Conservation (phyloP, 2,797 vertebrate genomes). For the Pseudopleuronectes americanus region DNA sequence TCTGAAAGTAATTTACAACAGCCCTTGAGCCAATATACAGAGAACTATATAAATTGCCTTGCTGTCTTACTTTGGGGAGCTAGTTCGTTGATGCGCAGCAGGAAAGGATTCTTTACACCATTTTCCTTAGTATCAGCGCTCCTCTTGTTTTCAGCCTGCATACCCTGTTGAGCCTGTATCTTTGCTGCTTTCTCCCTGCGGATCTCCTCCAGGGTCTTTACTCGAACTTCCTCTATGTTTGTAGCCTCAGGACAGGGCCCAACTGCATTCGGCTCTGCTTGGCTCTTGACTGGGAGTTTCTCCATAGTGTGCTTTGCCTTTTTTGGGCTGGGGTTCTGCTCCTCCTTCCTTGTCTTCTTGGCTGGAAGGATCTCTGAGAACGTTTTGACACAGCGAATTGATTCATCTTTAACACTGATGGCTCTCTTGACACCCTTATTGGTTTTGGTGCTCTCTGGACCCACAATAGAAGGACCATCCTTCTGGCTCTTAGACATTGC, state of each 20-base stretch:
- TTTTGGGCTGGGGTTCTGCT: slow-evolving; percentile 25
- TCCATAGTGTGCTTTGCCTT: slow-evolving; percentile 26
- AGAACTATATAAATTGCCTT: neutral
- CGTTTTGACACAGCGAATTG: slow-evolving; percentile 72
- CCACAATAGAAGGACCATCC: slow-evolving; percentile 10
- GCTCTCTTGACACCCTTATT: slow-evolving; percentile 57
- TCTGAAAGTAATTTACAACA: neutral
- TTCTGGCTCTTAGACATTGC: slow-evolving; percentile 70
- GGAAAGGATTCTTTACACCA: slow-evolving; percentile 48
- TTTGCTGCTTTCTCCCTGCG: slow-evolving; percentile 90
- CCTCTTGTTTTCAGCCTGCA: slow-evolving; percentile 36
- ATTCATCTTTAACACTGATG: slow-evolving; percentile 48
- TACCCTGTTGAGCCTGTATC: slow-evolving; percentile 72
- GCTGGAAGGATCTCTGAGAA: slow-evolving; percentile 85
- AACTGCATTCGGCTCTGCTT: neutral
- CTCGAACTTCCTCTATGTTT: slow-evolving; percentile 70
- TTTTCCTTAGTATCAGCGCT: slow-evolving; percentile 44
- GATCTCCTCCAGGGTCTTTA: slow-evolving; percentile 96
- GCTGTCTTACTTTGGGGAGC: slow-evolving; percentile 67
- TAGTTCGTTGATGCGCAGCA: slow-evolving; percentile 78
- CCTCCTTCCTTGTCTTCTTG: slow-evolving; percentile 81
- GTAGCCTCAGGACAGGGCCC: neutral
- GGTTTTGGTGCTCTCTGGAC: slow-evolving; percentile 37
- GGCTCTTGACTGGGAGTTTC: slow-evolving; percentile 17
- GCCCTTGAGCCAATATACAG: neutral